A percentile compares a stretch with the other conserved stretches of the same genome.
phyloP scores from a whole-genome alignment of 2,797 vertebrate genomes.

The Cuniculus paca region DNA sequence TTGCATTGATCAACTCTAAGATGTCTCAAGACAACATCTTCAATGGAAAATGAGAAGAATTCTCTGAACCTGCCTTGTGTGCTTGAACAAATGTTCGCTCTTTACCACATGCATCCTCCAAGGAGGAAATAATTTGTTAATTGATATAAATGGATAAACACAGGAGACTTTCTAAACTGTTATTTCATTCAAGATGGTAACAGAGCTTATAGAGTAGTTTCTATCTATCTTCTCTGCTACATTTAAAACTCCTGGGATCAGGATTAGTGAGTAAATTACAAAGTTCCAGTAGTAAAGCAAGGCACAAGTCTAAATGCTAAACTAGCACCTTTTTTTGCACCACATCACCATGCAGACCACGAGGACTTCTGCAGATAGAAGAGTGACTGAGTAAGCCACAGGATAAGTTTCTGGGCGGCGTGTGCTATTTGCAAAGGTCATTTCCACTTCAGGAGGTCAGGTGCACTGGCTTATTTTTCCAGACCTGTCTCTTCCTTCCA shows the following conservation, averaged over 20 bases:
- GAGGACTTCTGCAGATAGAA: fast-evolving
- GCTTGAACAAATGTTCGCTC: too few species aligned
- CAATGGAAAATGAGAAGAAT: fast-evolving
- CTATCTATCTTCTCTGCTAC: neutral
- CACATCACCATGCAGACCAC: fast-evolving
- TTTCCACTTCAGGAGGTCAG: fast-evolving
- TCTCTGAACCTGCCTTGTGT: neutral
- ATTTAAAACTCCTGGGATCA: fast-evolving
- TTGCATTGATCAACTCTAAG: neutral
- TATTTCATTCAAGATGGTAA: neutral
- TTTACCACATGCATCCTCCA: neutral
- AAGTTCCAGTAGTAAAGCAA: too few species aligned
- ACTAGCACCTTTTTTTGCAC: too few species aligned
- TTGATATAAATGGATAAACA: fast-evolving
- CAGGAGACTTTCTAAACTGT: fast-evolving
- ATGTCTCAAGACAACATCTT: fast-evolving
- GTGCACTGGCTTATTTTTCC: fast-evolving
- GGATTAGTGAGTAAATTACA: neutral
- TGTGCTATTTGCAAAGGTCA: fast-evolving
- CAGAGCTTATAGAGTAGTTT: fast-evolving
- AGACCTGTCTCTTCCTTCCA: too few species aligned
- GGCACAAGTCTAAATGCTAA: neutral
- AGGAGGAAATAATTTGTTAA: neutral
- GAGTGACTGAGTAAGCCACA: fast-evolving
- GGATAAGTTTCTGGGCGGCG: fast-evolving